A percentile compares a stretch with the other conserved stretches of the same genome.
Conservation (phyloP, 2,797 vertebrate species). For the Chelon auratus region DNA sequence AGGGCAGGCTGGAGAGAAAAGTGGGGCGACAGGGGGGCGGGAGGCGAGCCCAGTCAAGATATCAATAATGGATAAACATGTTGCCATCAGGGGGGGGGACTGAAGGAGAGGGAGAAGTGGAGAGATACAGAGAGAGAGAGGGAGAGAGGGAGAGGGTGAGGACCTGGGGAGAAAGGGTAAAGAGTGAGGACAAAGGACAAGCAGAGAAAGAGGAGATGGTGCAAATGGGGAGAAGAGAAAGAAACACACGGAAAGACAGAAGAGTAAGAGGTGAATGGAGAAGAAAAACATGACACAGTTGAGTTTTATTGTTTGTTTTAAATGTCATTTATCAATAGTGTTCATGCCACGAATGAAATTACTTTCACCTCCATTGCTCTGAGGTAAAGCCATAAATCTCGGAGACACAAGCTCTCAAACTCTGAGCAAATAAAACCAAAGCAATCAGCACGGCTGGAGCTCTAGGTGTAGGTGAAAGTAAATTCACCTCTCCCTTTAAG, state of each 20-base stretch:
- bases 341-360: conserved; percentile 1
- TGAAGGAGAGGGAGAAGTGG: conserved; percentile 55
- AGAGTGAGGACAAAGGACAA: conserved; percentile 51
- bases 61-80: conserved; percentile 84
- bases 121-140: conserved; percentile 14
- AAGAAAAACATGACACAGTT: not conserved
- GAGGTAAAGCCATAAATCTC: conserved; percentile 11
- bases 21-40: conserved; percentile 76
- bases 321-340: not conserved
- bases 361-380: conserved; percentile 7
- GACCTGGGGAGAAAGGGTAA: conserved; percentile 45
- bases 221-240: conserved; percentile 7
- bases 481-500: too few relatives aligned
- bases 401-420: conserved; percentile 10
- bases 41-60: conserved; percentile 75
- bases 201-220: conserved; percentile 16
- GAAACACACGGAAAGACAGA: conserved; percentile 1
- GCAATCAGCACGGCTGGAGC: not conserved
- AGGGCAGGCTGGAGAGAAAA: conserved; percentile 79
- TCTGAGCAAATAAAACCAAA: not conserved
- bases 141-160: conserved; percentile 25
- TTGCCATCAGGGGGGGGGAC: conserved; percentile 71
- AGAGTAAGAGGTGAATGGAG: conserved; percentile 1
- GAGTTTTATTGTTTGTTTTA: not conserved
- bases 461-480: not conserved